Percentiles rank a stretch among this genome's conserved stretches.
Conservation (phyloP, 2,888 invertebrate genomes). For the Nematopogon swammerdamellus region DNA sequence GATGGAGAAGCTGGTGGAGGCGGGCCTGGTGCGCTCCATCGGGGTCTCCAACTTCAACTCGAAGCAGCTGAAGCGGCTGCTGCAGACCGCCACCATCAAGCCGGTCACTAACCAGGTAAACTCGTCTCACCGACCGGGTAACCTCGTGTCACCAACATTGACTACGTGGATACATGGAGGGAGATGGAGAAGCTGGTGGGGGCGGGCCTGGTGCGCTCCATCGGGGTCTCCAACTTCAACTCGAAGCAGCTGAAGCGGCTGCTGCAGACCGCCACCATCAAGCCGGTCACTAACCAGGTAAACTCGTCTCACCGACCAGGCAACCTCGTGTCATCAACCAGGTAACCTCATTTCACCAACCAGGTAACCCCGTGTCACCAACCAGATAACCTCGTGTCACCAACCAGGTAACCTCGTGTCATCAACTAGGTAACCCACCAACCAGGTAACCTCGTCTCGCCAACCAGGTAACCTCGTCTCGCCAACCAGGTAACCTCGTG, state of each 20-base stretch:
- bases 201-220: slow-evolving; percentile 63
- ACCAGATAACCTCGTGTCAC: no score
- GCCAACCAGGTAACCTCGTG: no score
- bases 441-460: no score
- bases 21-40: slow-evolving; percentile 66
- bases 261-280: slow-evolving; percentile 55
- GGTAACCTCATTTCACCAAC: no score
- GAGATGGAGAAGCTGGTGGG: slow-evolving; percentile 69
- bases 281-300: slow-evolving; percentile 30
- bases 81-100: slow-evolving; percentile 57
- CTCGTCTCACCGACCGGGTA: no score
- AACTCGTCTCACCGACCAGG: no score
- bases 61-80: slow-evolving; percentile 49
- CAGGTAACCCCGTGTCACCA: no score
- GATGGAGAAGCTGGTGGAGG: slow-evolving; percentile 65
- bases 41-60: slow-evolving; percentile 36
- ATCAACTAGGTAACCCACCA: no score
- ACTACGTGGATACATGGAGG: slow-evolving; percentile 49
- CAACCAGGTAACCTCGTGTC: no score
- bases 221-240: slow-evolving; percentile 48
- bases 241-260: slow-evolving; percentile 39
- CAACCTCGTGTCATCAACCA: no score
- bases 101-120: slow-evolving; percentile 25
- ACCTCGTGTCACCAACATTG: no score
- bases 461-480: no score